Evolutionary conservation across 2,113 vertebrate species (phyloP).

Genomic region (Hoplias malabaricus): DNA sequence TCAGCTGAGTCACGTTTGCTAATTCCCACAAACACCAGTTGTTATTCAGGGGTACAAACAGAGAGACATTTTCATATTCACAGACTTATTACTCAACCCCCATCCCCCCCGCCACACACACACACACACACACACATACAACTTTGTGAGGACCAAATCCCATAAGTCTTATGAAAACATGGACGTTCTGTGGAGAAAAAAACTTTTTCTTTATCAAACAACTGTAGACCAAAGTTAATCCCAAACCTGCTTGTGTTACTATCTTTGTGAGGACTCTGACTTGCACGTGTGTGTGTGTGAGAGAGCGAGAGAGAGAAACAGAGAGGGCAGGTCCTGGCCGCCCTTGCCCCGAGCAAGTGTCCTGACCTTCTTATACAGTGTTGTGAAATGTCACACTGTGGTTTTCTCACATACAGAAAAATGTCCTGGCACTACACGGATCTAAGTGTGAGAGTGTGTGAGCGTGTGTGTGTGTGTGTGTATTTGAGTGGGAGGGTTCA

Average conservation of each 20-base stretch:
- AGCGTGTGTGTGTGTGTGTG: background rate
- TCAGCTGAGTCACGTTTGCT: background rate
- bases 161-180: too few species aligned
- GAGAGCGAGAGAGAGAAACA: too few species aligned
- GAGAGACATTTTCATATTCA: background rate
- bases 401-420: conserved; percentile 40
- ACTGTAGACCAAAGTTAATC: too few species aligned
- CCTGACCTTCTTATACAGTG: conserved; percentile 55
- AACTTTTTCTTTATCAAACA: too few species aligned
- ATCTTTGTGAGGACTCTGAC: too few species aligned
- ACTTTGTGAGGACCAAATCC: background rate
- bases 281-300: too few species aligned
- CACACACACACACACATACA: background rate
- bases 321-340: conserved; percentile 13
- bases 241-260: too few species aligned
- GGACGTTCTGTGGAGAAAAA: too few species aligned
- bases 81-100: background rate
- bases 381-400: conserved; percentile 69
- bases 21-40: background rate
- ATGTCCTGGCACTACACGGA: background rate
- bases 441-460: background rate
- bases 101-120: too few species aligned
- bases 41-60: background rate
- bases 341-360: conserved; percentile 43
- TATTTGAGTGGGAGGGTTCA: too few species aligned